Percentiles rank a stretch among this genome's conserved stretches.
Conservation (phyloP, 2,113 vertebrate species). For the Willisornis vidua region DNA sequence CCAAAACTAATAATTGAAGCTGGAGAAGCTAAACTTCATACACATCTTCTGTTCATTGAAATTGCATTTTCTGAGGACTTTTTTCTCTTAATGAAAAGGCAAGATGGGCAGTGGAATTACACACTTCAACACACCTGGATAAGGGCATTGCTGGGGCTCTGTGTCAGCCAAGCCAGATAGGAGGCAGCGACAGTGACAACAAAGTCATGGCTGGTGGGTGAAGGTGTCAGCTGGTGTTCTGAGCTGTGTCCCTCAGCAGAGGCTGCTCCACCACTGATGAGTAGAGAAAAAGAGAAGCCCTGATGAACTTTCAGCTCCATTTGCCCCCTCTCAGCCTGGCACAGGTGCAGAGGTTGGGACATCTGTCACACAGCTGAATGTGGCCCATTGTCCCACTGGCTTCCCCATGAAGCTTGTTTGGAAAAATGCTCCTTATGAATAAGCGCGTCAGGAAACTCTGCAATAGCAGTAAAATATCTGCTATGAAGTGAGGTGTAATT, state of each 20-base stretch:
- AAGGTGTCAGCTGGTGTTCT: neutral
- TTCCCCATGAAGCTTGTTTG: accelerated
- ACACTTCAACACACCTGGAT: neutral
- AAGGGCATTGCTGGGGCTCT: neutral
- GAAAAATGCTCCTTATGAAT: neutral
- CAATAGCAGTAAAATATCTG: conserved; percentile 10
- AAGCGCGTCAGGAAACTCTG: neutral
- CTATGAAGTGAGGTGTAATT: neutral
- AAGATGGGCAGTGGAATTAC: neutral
- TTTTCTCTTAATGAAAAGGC: neutral
- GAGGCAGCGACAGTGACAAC: neutral
- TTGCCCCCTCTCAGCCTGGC: neutral
- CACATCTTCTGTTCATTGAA: neutral
- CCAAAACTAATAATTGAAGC: neutral
- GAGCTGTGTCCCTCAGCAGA: neutral
- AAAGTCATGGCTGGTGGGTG: neutral
- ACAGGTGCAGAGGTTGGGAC: neutral
- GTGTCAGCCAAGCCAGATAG: neutral
- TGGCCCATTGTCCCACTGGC: neutral
- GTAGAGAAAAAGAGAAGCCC: neutral
- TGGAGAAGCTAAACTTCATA: neutral
- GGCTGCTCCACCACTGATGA: neutral
- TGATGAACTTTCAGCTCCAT: neutral
- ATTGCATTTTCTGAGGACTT: neutral
- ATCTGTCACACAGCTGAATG: neutral